Evolutionary conservation across 1,140 invertebrate genomes (phyloP).

Genomic region (Venturia canescens): DNA sequence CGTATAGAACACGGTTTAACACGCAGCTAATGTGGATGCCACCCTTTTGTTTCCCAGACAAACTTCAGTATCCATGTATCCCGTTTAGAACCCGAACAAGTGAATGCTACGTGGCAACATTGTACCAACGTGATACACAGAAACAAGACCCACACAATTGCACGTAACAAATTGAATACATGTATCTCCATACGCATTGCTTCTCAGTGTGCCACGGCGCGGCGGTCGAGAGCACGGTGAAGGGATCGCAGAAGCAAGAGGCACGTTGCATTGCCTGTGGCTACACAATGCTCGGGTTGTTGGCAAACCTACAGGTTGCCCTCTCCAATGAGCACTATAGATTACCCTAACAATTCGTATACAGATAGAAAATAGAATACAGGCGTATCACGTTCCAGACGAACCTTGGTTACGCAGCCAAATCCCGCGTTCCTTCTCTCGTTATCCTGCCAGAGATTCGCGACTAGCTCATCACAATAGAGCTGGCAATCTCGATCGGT

Average conservation of each 20-base stretch:
- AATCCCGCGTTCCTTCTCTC: neutral
- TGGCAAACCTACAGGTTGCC: conserved; percentile 21
- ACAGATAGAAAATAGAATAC: neutral
- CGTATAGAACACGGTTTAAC: neutral
- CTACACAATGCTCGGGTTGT: conserved; percentile 1
- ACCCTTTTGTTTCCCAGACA: neutral
- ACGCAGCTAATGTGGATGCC: neutral
- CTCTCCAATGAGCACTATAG: neutral
- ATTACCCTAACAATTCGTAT: neutral
- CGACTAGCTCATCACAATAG: neutral
- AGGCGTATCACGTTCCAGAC: neutral
- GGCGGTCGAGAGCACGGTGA: conserved; percentile 13
- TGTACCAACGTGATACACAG: neutral
- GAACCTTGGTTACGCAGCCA: conserved; percentile 1
- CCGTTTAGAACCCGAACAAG: neutral
- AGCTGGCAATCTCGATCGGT: conserved; percentile 28
- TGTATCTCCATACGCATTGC: neutral
- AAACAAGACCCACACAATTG: neutral
- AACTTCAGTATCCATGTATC: neutral
- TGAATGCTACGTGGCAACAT: conserved; percentile 3
- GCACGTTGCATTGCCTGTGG: conserved; percentile 10
- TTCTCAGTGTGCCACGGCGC: neutral
- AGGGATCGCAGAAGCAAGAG: conserved; percentile 15
- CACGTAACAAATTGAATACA: neutral
- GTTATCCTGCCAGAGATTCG: neutral